These are phyloP conservation scores for Agonum fuliginosum DNA, from an alignment of 2,888 invertebrate species.

Conservation along the genomic window DNA sequence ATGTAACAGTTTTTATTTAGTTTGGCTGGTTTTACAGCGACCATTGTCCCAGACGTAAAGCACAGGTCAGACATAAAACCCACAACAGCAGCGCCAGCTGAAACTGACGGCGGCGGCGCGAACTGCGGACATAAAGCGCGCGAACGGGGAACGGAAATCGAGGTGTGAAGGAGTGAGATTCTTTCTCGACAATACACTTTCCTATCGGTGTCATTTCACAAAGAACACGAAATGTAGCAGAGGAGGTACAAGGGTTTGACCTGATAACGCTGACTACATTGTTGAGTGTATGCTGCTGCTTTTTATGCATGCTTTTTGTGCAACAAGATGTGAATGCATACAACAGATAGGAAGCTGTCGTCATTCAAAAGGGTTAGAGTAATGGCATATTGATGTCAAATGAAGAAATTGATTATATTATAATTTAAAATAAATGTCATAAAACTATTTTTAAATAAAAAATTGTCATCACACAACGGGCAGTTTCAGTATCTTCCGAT, in stretches of 20 bases:
- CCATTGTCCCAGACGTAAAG: conserved; percentile 51
- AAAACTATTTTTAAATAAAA: too few species aligned
- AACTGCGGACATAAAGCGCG: conserved; percentile 33
- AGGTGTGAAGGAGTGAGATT: conserved; percentile 12
- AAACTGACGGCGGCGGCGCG: conserved; percentile 27
- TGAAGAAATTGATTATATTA: too few species aligned
- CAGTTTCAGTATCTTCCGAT: too few species aligned
- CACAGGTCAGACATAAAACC: conserved; percentile 51
- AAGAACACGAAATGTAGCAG: conserved; percentile 16
- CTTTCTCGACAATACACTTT: conserved; percentile 37
- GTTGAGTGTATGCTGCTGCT: too few species aligned
- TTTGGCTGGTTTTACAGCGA: conserved; percentile 38
- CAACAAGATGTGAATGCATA: too few species aligned
- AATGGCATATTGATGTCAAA: too few species aligned
- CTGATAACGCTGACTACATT: background rate
- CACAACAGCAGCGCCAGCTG: conserved; percentile 43
- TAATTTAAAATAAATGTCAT: too few species aligned
- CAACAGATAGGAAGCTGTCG: too few species aligned
- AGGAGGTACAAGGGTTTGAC: conserved; percentile 11
- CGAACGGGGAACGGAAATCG: conserved; percentile 10
- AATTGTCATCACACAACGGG: too few species aligned
- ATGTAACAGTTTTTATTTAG: conserved; percentile 51
- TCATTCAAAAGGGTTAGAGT: too few species aligned
- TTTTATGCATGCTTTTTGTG: too few species aligned
- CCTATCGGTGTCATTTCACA: conserved; percentile 41